These are phyloP conservation scores for Trematocara zebra DNA, from an alignment of 2,113 vertebrate genomes.

Conservation along the genomic window DNA sequence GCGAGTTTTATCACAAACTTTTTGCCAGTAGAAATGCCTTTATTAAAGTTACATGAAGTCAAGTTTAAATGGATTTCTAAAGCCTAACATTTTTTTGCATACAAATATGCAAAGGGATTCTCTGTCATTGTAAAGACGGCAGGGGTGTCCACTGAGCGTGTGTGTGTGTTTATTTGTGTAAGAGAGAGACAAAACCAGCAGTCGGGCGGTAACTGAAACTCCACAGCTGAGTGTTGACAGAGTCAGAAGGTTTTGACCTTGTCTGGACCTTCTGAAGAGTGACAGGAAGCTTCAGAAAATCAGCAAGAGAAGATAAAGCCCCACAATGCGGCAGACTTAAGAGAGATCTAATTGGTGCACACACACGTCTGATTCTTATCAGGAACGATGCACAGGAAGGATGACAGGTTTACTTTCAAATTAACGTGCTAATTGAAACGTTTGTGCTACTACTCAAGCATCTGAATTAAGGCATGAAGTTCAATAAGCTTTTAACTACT, in stretches of 20 bases:
- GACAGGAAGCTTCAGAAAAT: conserved; percentile 18
- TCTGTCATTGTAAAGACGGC: not conserved
- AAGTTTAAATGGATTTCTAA: not conserved
- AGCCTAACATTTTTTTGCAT: not conserved
- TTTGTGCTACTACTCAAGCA: not conserved
- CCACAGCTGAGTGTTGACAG: conserved; percentile 34
- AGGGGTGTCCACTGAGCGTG: not conserved
- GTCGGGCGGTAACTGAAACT: conserved; percentile 25
- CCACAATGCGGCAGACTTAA: not conserved
- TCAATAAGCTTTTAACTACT: not conserved
- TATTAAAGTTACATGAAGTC: not conserved
- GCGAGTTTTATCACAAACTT: not conserved
- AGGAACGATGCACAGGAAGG: not conserved
- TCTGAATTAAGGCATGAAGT: not conserved
- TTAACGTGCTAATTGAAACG: not conserved
- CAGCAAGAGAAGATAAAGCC: not conserved
- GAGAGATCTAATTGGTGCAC: conserved; percentile 30
- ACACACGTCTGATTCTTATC: conserved; percentile 33
- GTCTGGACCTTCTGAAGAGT: not conserved
- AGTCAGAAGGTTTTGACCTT: conserved; percentile 54
- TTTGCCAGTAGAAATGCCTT: not conserved
- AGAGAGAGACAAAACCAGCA: not conserved
- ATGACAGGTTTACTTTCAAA: conserved; percentile 22
- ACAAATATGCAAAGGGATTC: not conserved
- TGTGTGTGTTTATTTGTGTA: not conserved